Evolutionary conservation across 2,797 vertebrate species (phyloP), one percentile per base, ranked within the genome.

Genomic region (Erethizon dorsatum): DNA sequence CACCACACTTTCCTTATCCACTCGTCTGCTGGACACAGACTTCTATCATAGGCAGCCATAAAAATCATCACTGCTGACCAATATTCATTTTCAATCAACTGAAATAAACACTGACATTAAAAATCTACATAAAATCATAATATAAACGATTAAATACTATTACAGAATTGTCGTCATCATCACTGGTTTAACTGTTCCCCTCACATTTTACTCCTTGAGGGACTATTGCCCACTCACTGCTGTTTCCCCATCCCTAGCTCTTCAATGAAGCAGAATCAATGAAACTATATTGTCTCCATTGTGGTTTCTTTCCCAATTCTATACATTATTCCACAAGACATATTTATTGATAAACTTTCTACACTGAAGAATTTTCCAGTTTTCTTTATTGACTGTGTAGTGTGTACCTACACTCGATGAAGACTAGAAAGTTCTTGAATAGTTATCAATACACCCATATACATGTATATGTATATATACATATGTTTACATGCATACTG

Each of bases 41-140:
- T 89, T 45, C 94, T 83, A 83, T 92, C 92, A 87, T 2, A 92
- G 41, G 45, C 73, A 96, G 92, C 26, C 37, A 92, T 75, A 61
- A 92, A 96, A 95, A 94, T 63, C 15, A 73, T 75, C 78, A 91
- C 1, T 18, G 78, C 3, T 59, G 77, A 84, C 80, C 26, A 90
- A 61, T 77, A 92, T 37, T 90, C 31, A 94, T 61, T 94, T 95
- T 90, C 52, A 57, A 59, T 65, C 85, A 83, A 37, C 83, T 77
- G 7, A 89, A 95, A 65, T 71, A 94, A 77, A 80, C 1, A 50
- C 65, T 77, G 69, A 47, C 10, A 86, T 52, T 37, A 77, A 61
- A 95, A 57, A 56, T 78, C 47, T 75, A 94, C 24, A 56, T 47
- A 79, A 73, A 78, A 84, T 65, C 47, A 71, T 56, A 63, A 83